Evolutionary conservation across 2,113 vertebrate species (phyloP).

Genomic region (Lipophrys pholis): DNA sequence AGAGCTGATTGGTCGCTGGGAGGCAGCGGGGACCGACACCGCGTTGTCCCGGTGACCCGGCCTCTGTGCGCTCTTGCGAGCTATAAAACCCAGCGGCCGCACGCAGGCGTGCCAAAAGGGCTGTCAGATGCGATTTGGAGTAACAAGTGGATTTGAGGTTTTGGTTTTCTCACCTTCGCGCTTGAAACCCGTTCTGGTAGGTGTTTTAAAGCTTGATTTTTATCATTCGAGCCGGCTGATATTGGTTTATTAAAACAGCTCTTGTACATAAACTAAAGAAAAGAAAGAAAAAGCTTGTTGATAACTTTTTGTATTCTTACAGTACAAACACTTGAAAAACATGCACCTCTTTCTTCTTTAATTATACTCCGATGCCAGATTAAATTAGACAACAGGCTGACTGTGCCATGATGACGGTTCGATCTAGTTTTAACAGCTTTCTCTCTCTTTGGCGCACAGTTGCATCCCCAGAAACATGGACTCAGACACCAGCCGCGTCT

Average conservation of each 20-base stretch:
- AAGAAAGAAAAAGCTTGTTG: too few species aligned
- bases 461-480: conserved; percentile 84
- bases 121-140: conserved; percentile 73
- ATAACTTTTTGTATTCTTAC: too few species aligned
- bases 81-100: conserved; percentile 85
- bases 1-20: conserved; percentile 85
- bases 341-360: too few species aligned
- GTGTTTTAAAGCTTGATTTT: conserved; percentile 5
- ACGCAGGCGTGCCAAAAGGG: conserved; percentile 80
- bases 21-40: conserved; percentile 77
- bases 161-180: conserved; percentile 54
- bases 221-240: background rate
- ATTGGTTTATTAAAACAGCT: too few species aligned
- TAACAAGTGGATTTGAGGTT: conserved; percentile 77
- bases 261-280: too few species aligned
- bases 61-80: conserved; percentile 58
- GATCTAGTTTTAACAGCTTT: too few species aligned
- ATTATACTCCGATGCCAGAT: too few species aligned
- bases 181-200: conserved; percentile 68
- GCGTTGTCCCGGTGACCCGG: conserved; percentile 85
- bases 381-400: too few species aligned
- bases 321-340: too few species aligned
- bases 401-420: too few species aligned
- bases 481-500: conserved; percentile 95
- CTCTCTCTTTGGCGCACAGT: too few species aligned